phyloP scores from a whole-genome alignment of 2,888 invertebrate genomes.

The Abrostola tripartita region DNA sequence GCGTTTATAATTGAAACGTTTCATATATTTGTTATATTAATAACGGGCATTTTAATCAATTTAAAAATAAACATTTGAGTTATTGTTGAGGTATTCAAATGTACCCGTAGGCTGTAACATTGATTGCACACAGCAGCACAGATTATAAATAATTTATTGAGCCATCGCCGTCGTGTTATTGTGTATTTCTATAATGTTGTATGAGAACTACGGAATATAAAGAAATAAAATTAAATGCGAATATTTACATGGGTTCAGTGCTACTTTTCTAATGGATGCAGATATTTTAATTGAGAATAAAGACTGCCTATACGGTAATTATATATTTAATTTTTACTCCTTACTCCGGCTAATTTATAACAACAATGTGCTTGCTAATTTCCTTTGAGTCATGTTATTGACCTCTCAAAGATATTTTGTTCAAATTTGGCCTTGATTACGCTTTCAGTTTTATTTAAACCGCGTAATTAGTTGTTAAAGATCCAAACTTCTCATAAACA shows the following conservation, averaged over 20 bases:
- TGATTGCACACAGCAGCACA: slow-evolving; percentile 20
- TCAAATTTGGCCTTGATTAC: slow-evolving; percentile 68
- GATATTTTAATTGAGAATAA: slow-evolving; percentile 78
- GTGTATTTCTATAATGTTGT: slow-evolving; percentile 33
- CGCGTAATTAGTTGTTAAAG: slow-evolving; percentile 19
- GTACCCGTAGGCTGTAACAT: slow-evolving; percentile 17
- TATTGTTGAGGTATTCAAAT: slow-evolving; percentile 22
- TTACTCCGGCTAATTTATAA: slow-evolving; percentile 62
- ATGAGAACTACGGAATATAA: slow-evolving; percentile 31
- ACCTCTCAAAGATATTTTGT: slow-evolving; percentile 62
- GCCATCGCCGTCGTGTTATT: slow-evolving; percentile 52
- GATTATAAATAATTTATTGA: slow-evolving; percentile 32
- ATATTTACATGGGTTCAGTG: slow-evolving; percentile 33
- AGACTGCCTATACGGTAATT: slow-evolving; percentile 79
- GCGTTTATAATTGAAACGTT: no score
- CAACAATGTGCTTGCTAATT: slow-evolving; percentile 65
- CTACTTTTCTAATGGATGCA: slow-evolving; percentile 80
- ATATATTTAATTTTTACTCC: slow-evolving; percentile 35
- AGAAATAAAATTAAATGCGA: slow-evolving; percentile 23
- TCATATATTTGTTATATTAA: no score
- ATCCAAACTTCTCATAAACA: slow-evolving; percentile 20
- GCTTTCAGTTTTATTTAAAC: slow-evolving; percentile 63
- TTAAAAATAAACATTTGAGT: neutral
- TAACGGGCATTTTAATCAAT: no score
- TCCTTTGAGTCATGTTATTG: slow-evolving; percentile 62